phyloP scores from a whole-genome alignment of 2,113 vertebrate genomes.

The Odobenus rosmarus region DNA sequence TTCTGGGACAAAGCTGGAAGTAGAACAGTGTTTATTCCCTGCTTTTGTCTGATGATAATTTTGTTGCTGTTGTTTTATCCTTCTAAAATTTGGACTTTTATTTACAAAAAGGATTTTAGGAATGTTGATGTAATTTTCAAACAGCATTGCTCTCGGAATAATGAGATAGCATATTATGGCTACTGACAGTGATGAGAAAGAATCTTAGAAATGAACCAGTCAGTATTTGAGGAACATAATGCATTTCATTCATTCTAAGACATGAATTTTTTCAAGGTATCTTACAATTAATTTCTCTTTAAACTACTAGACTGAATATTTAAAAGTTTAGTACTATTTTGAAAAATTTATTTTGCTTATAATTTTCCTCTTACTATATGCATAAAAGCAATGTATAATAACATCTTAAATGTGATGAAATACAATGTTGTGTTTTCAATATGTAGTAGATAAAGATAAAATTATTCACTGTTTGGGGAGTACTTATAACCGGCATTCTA shows the following conservation, averaged over 20 bases:
- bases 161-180: background rate
- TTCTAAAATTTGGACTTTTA: background rate
- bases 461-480: background rate
- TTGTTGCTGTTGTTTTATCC: background rate
- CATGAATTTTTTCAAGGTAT: background rate
- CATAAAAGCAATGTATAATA: background rate
- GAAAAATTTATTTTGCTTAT: background rate
- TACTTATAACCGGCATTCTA: background rate
- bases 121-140: background rate
- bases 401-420: slow-evolving; percentile 18
- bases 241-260: background rate
- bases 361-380: background rate
- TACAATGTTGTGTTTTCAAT: background rate
- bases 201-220: background rate
- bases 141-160: background rate
- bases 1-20: background rate
- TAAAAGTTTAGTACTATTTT: background rate
- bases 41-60: background rate
- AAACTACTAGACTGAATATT: background rate
- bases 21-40: background rate
- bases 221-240: background rate
- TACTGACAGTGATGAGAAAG: background rate
- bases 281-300: slow-evolving; percentile 5
- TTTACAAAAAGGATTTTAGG: background rate
- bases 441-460: background rate